These are phyloP conservation scores for Chouioia cunea DNA, from an alignment of 2,888 invertebrate species.

Conservation along the genomic window DNA sequence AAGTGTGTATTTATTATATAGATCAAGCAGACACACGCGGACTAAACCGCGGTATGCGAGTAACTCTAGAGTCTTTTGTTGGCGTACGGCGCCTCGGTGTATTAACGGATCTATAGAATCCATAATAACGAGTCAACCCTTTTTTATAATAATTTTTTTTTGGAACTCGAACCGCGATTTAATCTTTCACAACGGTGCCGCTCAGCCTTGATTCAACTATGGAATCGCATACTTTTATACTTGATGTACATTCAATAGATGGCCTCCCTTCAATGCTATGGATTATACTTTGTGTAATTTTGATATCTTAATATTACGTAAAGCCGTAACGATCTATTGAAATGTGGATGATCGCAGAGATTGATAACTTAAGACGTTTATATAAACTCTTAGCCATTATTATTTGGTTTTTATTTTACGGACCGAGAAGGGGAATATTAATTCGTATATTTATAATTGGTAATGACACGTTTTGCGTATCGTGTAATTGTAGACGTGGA, in stretches of 20 bases:
- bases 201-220: slow-evolving; percentile 33
- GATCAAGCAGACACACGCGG: no score
- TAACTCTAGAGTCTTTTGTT: slow-evolving; percentile 34
- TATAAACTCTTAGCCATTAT: slow-evolving; percentile 12
- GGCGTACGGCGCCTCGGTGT: no score
- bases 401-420: no score
- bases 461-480: no score
- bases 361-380: slow-evolving; percentile 22
- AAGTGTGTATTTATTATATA: not conserved
- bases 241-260: no score
- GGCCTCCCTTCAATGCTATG: not conserved
- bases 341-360: slow-evolving; percentile 16
- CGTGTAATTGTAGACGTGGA: no score
- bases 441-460: no score
- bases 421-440: no score
- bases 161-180: not conserved
- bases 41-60: slow-evolving; percentile 34
- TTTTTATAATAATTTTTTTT: slow-evolving; percentile 13
- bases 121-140: no score
- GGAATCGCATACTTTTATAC: slow-evolving; percentile 13
- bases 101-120: no score
- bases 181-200: slow-evolving; percentile 8
- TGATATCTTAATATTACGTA: slow-evolving; percentile 22
- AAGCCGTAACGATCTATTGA: slow-evolving; percentile 7
- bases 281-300: slow-evolving; percentile 35